A percentile compares a stretch with the other conserved stretches of the same genome.
Conservation (phyloP, 2,797 vertebrate genomes). For the Taenioides sp. region DNA sequence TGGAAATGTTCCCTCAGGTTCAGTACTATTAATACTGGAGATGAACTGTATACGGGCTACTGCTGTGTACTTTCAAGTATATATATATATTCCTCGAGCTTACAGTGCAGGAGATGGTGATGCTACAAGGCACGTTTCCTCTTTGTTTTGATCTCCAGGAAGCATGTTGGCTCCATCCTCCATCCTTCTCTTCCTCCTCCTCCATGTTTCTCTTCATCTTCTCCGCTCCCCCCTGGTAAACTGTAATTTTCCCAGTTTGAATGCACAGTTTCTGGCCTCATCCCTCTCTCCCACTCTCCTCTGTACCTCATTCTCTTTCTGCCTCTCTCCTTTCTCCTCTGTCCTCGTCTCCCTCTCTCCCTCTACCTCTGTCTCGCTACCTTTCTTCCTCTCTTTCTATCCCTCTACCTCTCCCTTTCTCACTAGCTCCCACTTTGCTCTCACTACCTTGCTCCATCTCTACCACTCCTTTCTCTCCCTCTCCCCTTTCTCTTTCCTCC, state of each 20-base stretch:
- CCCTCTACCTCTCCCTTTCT: not conserved
- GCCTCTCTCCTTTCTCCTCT: not conserved
- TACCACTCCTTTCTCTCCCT: too few relatives aligned
- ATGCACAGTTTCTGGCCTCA: not conserved
- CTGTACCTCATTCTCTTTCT: not conserved
- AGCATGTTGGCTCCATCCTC: slow-evolving; percentile 12
- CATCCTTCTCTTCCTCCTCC: not conserved
- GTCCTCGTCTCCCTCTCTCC: not conserved
- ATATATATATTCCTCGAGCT: slow-evolving; percentile 24
- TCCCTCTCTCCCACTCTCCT: not conserved
- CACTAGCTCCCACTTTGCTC: not conserved
- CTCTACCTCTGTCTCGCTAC: too few relatives aligned
- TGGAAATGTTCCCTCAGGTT: not conserved
- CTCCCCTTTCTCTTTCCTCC: too few relatives aligned
- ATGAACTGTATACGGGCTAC: not conserved
- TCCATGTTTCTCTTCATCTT: not conserved
- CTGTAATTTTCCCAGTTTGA: slow-evolving; percentile 45
- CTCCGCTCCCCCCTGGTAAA: slow-evolving; percentile 40
- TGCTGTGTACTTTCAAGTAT: slow-evolving; percentile 15
- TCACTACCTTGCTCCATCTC: too few relatives aligned
- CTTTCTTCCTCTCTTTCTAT: not conserved
- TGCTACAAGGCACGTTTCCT: slow-evolving; percentile 50
- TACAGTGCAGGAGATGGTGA: slow-evolving; percentile 13
- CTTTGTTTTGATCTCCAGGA: slow-evolving; percentile 57
- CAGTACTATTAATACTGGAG: not conserved